A percentile compares a stretch with the other conserved stretches of the same genome.
Evolutionary conservation across 2,888 invertebrate species (phyloP).

Genomic region (Drosophila tripunctata): DNA sequence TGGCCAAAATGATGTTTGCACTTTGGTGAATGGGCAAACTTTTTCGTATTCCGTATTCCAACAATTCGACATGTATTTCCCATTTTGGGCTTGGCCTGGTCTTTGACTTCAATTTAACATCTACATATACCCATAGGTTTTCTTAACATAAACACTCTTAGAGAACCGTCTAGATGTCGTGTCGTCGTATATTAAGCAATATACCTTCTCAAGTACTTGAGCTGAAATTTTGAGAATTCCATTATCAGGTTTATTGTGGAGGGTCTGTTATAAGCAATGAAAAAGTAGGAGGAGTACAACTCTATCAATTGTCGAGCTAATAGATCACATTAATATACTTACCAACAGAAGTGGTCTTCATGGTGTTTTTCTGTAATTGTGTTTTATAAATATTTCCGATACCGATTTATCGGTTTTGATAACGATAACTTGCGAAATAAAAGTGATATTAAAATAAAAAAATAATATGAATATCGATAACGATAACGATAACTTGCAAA

Average conservation of each 20-base stretch:
- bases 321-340: neutral
- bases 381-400: no score
- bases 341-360: no score
- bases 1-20: slow-evolving; percentile 31
- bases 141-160: neutral
- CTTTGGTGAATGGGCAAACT: slow-evolving; percentile 9
- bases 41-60: neutral
- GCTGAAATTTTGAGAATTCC: neutral
- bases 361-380: no score
- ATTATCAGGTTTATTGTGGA: slow-evolving; percentile 2
- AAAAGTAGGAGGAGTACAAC: neutral
- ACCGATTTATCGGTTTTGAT: no score
- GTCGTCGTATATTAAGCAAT: neutral
- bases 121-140: neutral
- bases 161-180: slow-evolving; percentile 1
- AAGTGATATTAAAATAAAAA: no score
- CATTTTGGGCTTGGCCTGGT: slow-evolving; percentile 2
- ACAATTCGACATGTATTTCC: slow-evolving; percentile 9
- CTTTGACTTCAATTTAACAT: no score
- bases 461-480: no score
- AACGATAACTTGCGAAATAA: no score
- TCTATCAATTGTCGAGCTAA: no score
- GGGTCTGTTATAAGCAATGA: neutral
- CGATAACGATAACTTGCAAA: no score
- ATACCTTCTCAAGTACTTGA: neutral